A percentile compares a stretch with the other conserved stretches of the same genome.
Conservation (phyloP, 2,888 invertebrate species). For the Zootermopsis nevadensis region DNA sequence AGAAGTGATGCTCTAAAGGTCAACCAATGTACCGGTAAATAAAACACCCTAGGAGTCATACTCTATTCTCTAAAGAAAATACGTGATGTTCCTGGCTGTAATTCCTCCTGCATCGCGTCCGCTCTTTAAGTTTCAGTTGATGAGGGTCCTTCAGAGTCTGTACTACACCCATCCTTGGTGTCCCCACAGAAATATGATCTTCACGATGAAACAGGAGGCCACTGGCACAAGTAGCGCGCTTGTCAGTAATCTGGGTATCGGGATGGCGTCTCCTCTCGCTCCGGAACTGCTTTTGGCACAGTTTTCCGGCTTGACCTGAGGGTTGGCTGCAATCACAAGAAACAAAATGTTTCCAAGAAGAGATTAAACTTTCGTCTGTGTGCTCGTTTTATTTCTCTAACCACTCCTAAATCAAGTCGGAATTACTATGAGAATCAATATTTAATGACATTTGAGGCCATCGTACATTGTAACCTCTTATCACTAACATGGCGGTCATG, state of each 20-base stretch:
- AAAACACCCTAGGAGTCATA: neutral
- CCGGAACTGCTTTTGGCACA: constrained; percentile 31
- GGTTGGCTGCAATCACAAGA: constrained; percentile 27
- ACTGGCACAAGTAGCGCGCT: neutral
- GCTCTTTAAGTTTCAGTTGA: neutral
- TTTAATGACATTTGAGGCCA: no score
- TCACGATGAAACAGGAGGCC: neutral
- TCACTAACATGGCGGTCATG: no score
- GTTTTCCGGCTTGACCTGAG: constrained; percentile 4
- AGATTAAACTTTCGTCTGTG: neutral
- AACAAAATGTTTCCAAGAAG: neutral
- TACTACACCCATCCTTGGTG: constrained; percentile 38
- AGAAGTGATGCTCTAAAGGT: neutral
- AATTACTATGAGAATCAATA: no score
- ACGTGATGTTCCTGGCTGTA: neutral
- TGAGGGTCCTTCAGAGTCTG: neutral
- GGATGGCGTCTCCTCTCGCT: neutral
- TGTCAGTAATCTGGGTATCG: neutral
- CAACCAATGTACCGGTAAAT: neutral
- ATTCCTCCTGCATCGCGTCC: neutral
- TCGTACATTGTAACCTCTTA: no score
- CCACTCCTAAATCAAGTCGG: no score
- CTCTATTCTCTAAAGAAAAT: constrained; percentile 15
- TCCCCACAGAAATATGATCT: neutral
- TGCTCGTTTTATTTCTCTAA: neutral